These are phyloP conservation scores for Lontra canadensis DNA, from an alignment of 2,113 vertebrate genomes.

Conservation along the genomic window DNA sequence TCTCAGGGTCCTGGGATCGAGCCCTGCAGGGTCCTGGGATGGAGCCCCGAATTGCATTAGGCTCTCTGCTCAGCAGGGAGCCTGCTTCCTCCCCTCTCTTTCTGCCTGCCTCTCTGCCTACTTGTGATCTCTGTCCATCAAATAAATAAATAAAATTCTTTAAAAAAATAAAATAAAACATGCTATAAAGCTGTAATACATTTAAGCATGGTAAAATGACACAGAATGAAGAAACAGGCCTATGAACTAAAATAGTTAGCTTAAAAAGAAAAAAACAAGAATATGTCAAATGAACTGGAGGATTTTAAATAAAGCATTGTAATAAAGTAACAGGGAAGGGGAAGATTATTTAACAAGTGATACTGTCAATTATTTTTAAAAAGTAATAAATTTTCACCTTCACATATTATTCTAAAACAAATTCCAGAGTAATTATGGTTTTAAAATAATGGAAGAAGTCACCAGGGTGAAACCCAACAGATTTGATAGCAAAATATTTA, in stretches of 20 bases:
- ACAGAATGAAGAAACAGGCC: neutral
- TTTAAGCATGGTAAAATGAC: neutral
- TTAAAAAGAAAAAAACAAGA: neutral
- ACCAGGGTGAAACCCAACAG: neutral
- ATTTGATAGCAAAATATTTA: slow-evolving; percentile 57
- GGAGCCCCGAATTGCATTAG: too few relatives aligned
- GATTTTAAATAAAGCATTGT: neutral
- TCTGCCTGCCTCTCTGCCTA: too few relatives aligned
- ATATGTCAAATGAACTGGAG: neutral
- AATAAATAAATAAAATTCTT: too few relatives aligned
- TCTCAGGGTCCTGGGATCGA: too few relatives aligned
- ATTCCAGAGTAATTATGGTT: neutral
- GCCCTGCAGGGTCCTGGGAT: too few relatives aligned
- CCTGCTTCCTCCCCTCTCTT: too few relatives aligned
- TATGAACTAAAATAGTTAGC: neutral
- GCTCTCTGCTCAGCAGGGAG: too few relatives aligned
- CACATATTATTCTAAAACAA: neutral
- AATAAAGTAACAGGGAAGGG: neutral
- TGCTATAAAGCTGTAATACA: neutral
- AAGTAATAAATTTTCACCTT: neutral
- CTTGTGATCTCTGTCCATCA: too few relatives aligned
- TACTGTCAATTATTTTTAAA: neutral
- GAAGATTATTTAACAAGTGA: neutral
- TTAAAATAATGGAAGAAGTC: slow-evolving; percentile 33
- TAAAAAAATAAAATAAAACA: neutral